Evolutionary conservation across 2,797 vertebrate genomes (phyloP), one percentile per base, ranked within the genome.

Genomic region (Chromis chromis): DNA sequence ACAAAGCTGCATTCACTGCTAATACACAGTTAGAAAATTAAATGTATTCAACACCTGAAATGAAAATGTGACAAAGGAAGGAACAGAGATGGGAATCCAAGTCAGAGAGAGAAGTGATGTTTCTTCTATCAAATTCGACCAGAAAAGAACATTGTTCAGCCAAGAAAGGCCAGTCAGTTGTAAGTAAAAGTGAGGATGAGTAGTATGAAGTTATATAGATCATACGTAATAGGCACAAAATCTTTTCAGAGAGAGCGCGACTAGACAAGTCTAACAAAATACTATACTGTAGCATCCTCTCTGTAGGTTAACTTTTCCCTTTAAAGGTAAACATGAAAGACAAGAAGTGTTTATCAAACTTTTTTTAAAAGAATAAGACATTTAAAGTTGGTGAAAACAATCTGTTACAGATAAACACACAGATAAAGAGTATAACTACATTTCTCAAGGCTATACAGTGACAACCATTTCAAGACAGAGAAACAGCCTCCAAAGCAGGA

Each of bases 171-270:
- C 12, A 27, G 40, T 59, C 21, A 12, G 17, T 53, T 36, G 21
- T 10, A 39, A 57, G 36, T 25, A 25, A 64, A 75, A 61, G 64
- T 39, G 36, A 17, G 7, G 39, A 40, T 14, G 59, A 77, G 49
- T 5, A 13, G 66, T 83, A 81, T 73, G 70, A 75, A 69, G 70
- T 61, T 42, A 54, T 52, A 75, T 24, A 73, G 28, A 70, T 85
- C 77, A 63, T 65, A 83, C 65, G 73, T 11, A 33, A 70, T 83
- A 89, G 78, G 82, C 89, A 89, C 82, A 70, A 40, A 68, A 66
- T 70, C 14, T 70, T 74, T 75, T 75, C 21, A 73, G 53, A 76
- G 61, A 66, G 46, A 66, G 75, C 60, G 24, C 25, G 57, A 74
- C 46, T 39, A 57, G 44, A 78, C 66, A 57, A 76, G 22, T 66